Conservation (phyloP, 2,797 vertebrate genomes). For the Scolopax bukidnonensis region DNA sequence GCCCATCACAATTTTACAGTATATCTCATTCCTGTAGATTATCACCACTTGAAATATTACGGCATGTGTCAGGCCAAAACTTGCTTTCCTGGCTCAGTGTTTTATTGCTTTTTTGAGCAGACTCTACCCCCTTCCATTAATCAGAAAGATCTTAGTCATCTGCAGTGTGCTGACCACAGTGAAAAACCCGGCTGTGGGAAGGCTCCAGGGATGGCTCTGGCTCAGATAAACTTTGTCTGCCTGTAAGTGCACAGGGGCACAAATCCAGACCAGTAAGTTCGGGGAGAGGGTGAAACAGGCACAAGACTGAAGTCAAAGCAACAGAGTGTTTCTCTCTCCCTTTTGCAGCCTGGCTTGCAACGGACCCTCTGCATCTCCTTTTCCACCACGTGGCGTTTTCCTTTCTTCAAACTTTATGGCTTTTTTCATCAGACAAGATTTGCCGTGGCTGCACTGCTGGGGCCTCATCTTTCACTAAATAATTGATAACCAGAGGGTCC, state of each 20-base stretch:
- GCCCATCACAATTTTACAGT: not conserved
- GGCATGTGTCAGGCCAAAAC: not conserved
- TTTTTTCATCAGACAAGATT: not conserved
- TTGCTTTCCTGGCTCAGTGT: not conserved
- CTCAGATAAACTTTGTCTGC: not conserved
- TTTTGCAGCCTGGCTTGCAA: not conserved
- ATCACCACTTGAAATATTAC: not conserved
- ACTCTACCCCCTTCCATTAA: not conserved
- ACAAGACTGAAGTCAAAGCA: not conserved
- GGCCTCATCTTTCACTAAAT: not conserved
- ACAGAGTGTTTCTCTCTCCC: not conserved
- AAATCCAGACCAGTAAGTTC: not conserved
- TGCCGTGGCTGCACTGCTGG: not conserved
- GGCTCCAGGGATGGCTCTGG: not conserved
- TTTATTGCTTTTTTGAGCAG: not conserved
- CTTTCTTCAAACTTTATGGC: accelerated
- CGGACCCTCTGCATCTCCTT: not conserved
- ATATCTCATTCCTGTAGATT: not conserved
- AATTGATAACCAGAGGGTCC: not conserved
- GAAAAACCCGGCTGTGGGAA: not conserved
- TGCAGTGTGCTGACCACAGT: not conserved
- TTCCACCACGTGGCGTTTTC: not conserved
- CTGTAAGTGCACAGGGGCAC: not conserved
- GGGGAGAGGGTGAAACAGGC: not conserved
- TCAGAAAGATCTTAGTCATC: not conserved